A percentile compares a stretch with the other conserved stretches of the same genome.
Evolutionary conservation across 2,888 invertebrate species (phyloP).

Genomic region (Protophormia terraenovae): DNA sequence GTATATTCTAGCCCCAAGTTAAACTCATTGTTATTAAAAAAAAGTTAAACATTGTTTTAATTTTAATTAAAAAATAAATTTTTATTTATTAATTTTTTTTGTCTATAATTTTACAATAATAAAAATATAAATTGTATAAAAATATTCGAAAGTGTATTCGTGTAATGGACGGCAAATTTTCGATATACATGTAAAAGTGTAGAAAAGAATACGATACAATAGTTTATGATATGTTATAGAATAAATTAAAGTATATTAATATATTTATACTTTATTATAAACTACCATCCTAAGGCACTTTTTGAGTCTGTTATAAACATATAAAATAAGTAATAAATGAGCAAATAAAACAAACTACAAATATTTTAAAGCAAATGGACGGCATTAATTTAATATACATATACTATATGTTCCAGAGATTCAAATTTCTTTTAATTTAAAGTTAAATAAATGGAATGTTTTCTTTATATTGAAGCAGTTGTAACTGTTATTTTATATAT

Average conservation of each 20-base stretch:
- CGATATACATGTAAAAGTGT: neutral
- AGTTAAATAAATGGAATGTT: constrained; percentile 52
- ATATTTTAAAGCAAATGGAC: constrained; percentile 42
- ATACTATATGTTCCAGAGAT: constrained; percentile 27
- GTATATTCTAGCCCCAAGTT: no score
- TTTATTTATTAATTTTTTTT: neutral
- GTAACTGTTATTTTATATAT: constrained; percentile 74
- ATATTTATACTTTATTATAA: constrained; percentile 22
- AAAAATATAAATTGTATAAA: constrained; percentile 45
- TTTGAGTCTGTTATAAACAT: constrained; percentile 5
- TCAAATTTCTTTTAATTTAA: constrained; percentile 26
- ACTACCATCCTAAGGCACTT: constrained; percentile 67
- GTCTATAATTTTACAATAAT: constrained; percentile 23
- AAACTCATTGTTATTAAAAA: no score
- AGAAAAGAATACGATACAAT: constrained; percentile 4
- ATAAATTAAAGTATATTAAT: neutral
- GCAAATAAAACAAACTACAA: constrained; percentile 16
- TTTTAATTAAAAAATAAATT: constrained; percentile 20
- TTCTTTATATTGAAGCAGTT: neutral
- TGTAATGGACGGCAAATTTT: constrained; percentile 15
- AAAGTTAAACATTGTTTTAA: neutral
- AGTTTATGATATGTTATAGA: neutral
- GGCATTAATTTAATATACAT: no score
- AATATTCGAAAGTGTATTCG: constrained; percentile 35
- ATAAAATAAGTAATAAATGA: constrained; percentile 4